These are phyloP conservation scores for Alca torda DNA, from an alignment of 2,797 vertebrate species.

Conservation along the genomic window DNA sequence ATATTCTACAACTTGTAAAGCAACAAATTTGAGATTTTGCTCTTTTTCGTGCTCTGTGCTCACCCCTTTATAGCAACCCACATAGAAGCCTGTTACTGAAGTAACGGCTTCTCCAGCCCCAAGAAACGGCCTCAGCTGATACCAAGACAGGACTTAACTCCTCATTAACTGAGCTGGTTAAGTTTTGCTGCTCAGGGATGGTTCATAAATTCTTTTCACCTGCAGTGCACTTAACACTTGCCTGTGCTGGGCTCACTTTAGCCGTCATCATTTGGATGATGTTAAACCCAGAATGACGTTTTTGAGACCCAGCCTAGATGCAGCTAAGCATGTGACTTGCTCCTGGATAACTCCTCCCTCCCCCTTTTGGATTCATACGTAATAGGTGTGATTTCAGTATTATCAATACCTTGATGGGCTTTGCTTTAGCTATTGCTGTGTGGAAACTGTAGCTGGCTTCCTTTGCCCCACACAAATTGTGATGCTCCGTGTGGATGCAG, in stretches of 20 bases:
- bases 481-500: background rate
- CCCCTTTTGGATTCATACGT: background rate
- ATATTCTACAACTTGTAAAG: background rate
- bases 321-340: background rate
- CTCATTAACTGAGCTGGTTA: background rate
- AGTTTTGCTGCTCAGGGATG: background rate
- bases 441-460: background rate
- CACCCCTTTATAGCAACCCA: background rate
- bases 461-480: background rate
- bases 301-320: background rate
- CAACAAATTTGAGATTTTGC: background rate
- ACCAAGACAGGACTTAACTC: background rate
- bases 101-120: background rate
- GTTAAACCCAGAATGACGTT: background rate
- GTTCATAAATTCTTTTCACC: background rate
- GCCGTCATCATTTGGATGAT: background rate
- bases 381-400: background rate
- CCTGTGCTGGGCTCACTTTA: background rate
- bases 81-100: background rate
- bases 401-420: background rate
- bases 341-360: background rate
- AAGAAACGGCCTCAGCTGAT: background rate
- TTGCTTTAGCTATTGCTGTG: background rate
- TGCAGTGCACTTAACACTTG: background rate
- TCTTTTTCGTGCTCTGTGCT: background rate